Conservation (phyloP, 1,140 invertebrate species). For the Aricia agestis region DNA sequence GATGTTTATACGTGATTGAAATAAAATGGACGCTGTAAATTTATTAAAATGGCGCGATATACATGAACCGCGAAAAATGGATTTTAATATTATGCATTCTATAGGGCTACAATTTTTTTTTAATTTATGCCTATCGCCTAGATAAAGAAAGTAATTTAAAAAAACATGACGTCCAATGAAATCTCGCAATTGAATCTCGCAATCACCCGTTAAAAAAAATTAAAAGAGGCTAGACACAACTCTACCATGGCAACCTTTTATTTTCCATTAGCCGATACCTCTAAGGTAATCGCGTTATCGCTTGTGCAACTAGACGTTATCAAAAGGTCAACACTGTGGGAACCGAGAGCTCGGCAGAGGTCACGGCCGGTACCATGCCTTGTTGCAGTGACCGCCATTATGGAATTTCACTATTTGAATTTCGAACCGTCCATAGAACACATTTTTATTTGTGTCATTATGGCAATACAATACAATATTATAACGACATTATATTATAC, state of each 20-base stretch:
- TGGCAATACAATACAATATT: too few relatives aligned
- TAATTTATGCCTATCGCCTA: too few relatives aligned
- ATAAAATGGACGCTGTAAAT: neutral
- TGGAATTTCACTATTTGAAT: too few relatives aligned
- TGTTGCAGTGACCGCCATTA: slow-evolving; percentile 12
- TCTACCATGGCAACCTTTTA: neutral
- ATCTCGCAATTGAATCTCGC: too few relatives aligned
- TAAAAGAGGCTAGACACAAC: too few relatives aligned
- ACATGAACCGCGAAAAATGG: neutral
- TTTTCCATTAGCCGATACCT: neutral
- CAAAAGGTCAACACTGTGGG: slow-evolving; percentile 19
- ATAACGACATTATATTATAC: too few relatives aligned
- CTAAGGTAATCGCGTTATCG: neutral
- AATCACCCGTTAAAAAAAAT: neutral
- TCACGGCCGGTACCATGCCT: slow-evolving; percentile 17
- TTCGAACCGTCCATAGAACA: neutral
- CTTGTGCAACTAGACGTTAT: slow-evolving; percentile 13
- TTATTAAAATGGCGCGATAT: neutral
- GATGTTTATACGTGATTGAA: neutral
- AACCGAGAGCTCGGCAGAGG: slow-evolving; percentile 15
- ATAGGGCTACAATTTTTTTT: too few relatives aligned
- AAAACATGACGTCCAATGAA: too few relatives aligned
- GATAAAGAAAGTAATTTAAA: too few relatives aligned
- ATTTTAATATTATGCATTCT: neutral
- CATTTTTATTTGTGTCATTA: too few relatives aligned